These are phyloP conservation scores for Mergus octosetaceus DNA, from an alignment of 2,797 vertebrate genomes.

Conservation along the genomic window DNA sequence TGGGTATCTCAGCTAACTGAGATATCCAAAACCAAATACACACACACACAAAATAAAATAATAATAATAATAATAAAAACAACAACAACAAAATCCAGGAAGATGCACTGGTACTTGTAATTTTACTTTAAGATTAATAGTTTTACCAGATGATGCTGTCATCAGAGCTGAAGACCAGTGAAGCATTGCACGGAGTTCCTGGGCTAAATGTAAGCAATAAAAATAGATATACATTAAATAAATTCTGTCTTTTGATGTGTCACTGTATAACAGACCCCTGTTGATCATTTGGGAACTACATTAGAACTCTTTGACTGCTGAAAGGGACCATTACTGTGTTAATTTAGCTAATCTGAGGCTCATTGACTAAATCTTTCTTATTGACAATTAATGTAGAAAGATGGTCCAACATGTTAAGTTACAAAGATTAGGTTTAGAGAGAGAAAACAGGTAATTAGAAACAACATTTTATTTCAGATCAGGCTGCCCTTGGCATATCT, in stretches of 20 bases:
- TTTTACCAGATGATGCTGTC: neutral
- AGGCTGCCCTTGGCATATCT: neutral
- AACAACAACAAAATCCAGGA: neutral
- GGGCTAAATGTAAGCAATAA: neutral
- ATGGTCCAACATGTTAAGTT: neutral
- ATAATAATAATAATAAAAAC: no score
- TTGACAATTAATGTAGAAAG: neutral
- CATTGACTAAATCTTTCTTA: conserved; percentile 32
- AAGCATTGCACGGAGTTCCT: conserved; percentile 44
- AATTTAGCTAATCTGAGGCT: conserved; percentile 31
- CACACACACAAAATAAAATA: no score
- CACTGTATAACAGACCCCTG: neutral
- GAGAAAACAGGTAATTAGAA: conserved; percentile 4
- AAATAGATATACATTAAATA: conserved; percentile 26
- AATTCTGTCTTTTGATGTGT: neutral
- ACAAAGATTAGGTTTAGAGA: neutral
- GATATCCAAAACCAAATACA: neutral
- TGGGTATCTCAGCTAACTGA: neutral
- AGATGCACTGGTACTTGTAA: neutral
- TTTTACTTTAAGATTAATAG: neutral
- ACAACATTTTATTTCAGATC: neutral
- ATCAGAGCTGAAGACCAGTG: conserved; percentile 28
- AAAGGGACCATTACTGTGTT: neutral
- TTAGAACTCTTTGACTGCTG: neutral
- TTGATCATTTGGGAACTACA: neutral